Evolutionary conservation across 2,113 vertebrate genomes (phyloP).

Genomic region (Rhinolophus sinicus): DNA sequence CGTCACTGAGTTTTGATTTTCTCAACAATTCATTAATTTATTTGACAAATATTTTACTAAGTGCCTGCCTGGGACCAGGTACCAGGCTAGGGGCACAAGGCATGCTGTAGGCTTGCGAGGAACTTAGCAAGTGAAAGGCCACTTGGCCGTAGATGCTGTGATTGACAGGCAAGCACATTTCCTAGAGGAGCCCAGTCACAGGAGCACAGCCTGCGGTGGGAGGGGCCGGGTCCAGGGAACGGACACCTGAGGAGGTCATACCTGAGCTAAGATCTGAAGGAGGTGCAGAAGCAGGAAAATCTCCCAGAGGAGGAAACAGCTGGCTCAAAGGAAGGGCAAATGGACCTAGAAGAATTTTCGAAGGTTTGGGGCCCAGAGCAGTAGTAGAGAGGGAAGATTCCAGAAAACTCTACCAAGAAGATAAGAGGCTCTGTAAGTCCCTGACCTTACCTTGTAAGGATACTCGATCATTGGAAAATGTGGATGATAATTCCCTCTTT

Average conservation of each 20-base stretch:
- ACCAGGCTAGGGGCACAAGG: neutral
- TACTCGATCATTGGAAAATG: neutral
- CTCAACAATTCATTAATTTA: neutral
- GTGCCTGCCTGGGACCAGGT: neutral
- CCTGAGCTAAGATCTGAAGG: rapidly evolving
- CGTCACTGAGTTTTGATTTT: neutral
- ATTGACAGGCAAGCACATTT: rapidly evolving
- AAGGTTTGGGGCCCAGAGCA: neutral
- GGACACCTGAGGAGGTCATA: too few species aligned
- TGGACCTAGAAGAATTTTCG: neutral
- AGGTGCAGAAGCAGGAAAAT: rapidly evolving
- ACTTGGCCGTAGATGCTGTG: rapidly evolving
- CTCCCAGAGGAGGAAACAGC: neutral
- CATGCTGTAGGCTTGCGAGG: rapidly evolving
- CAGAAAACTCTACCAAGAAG: neutral
- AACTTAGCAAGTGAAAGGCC: neutral
- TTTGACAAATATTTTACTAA: neutral
- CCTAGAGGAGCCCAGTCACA: neutral
- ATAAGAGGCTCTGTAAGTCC: neutral
- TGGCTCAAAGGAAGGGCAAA: neutral
- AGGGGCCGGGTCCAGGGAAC: rapidly evolving
- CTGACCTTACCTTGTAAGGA: rapidly evolving
- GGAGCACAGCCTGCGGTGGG: rapidly evolving
- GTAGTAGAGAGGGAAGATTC: neutral
- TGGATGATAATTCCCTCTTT: too few species aligned